Conservation (phyloP, 2,113 vertebrate genomes). For the Ciconia maguari region DNA sequence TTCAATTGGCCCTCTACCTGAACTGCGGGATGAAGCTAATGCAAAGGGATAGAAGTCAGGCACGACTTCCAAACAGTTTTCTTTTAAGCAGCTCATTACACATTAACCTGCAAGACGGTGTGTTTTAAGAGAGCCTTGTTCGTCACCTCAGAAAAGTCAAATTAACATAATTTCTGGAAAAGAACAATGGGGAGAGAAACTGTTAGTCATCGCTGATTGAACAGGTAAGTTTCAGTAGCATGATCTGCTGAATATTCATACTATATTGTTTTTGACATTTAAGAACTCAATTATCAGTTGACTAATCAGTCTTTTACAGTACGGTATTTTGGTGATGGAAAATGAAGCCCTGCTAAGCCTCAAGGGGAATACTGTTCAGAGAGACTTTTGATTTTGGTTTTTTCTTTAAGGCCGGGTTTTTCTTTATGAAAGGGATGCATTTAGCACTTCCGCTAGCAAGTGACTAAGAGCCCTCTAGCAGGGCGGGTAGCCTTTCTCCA, state of each 20-base stretch:
- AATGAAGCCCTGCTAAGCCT: slow-evolving; percentile 59
- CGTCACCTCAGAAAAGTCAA: slow-evolving; percentile 75
- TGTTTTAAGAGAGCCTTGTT: slow-evolving; percentile 70
- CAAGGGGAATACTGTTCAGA: slow-evolving; percentile 54
- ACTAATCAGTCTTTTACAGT: slow-evolving; percentile 82
- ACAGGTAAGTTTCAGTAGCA: slow-evolving; percentile 75
- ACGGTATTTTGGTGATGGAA: slow-evolving; percentile 72
- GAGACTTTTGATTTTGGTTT: slow-evolving; percentile 5
- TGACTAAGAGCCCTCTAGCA: not conserved
- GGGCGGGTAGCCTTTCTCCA: not conserved
- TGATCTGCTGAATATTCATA: slow-evolving; percentile 84
- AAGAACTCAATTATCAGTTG: slow-evolving; percentile 84
- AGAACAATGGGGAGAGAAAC: slow-evolving; percentile 72
- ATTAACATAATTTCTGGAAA: slow-evolving; percentile 78
- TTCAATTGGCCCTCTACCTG: not conserved
- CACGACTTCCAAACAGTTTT: not conserved
- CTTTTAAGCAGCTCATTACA: slow-evolving; percentile 42
- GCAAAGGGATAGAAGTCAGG: not conserved
- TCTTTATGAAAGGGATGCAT: not conserved
- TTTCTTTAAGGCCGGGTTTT: not conserved
- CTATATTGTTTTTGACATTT: slow-evolving; percentile 83
- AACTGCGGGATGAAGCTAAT: not conserved
- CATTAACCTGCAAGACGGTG: slow-evolving; percentile 60
- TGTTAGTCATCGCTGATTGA: slow-evolving; percentile 78
- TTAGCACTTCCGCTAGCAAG: slow-evolving; percentile 32